Conservation (phyloP, 2,888 invertebrate species). For the Mechanitis mazaeus region DNA sequence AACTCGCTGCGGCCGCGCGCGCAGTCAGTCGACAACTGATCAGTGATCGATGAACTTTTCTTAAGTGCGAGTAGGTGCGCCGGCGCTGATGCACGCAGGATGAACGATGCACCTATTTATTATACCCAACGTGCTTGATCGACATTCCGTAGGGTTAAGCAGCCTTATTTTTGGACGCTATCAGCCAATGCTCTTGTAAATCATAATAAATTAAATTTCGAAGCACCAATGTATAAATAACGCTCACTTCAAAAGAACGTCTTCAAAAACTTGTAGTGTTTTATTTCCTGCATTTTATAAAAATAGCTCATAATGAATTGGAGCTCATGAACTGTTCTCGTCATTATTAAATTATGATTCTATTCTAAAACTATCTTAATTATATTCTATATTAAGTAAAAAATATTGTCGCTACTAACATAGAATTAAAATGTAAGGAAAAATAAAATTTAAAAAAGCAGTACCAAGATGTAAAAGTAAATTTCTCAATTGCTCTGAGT, state of each 20-base stretch:
- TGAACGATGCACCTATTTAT: constrained; percentile 47
- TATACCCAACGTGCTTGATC: constrained; percentile 46
- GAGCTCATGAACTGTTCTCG: no score
- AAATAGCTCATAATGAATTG: no score
- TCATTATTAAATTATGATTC: not conserved
- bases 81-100: constrained; percentile 43
- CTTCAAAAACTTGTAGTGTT: not conserved
- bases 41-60: constrained; percentile 58
- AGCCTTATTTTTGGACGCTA: constrained; percentile 54
- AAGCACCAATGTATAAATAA: not conserved
- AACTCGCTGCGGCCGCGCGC: constrained; percentile 48
- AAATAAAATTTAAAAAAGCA: not conserved
- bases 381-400: not conserved
- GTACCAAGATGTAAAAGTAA: not conserved
- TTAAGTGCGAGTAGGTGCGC: constrained; percentile 30
- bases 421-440: no score
- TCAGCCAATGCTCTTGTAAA: constrained; percentile 35
- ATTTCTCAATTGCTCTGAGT: constrained; percentile 1
- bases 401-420: no score
- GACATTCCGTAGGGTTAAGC: constrained; percentile 55
- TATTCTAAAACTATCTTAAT: no score
- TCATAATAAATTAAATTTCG: constrained; percentile 1
- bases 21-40: constrained; percentile 54
- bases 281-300: not conserved
- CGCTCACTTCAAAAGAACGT: not conserved